Conservation (phyloP, 1,140 invertebrate genomes). For the Pararge aegeria region DNA sequence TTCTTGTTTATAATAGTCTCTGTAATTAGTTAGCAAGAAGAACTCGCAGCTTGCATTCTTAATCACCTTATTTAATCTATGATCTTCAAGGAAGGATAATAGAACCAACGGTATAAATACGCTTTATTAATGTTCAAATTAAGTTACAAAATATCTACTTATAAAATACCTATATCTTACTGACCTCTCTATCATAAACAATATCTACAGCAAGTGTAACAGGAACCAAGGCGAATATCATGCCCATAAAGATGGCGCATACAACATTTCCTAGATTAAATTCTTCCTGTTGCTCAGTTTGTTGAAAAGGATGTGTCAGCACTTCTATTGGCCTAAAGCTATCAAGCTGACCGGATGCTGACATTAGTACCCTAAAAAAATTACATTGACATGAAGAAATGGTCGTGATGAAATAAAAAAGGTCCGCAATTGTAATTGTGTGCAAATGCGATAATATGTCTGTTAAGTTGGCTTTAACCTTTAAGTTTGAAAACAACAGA, state of each 20-base stretch:
- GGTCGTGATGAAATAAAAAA: too few relatives aligned
- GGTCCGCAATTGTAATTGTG: too few relatives aligned
- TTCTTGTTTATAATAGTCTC: too few relatives aligned
- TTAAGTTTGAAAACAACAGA: too few relatives aligned
- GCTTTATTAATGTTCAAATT: neutral
- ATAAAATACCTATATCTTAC: constrained; percentile 65
- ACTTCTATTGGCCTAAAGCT: constrained; percentile 67
- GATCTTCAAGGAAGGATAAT: neutral
- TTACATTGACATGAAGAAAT: neutral
- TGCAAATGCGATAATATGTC: too few relatives aligned
- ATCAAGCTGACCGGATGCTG: constrained; percentile 48
- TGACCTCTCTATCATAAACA: constrained; percentile 91
- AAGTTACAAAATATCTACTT: neutral
- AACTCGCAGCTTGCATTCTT: too few relatives aligned
- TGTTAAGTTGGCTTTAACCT: too few relatives aligned
- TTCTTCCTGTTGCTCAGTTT: constrained; percentile 83
- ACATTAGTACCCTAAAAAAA: constrained; percentile 62
- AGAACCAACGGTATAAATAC: neutral
- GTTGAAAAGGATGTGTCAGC: constrained; percentile 84
- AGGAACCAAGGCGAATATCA: constrained; percentile 88
- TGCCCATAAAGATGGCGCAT: constrained; percentile 87
- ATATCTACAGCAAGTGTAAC: constrained; percentile 89
- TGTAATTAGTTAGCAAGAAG: too few relatives aligned
- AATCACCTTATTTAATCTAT: too few relatives aligned
- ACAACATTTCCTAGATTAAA: constrained; percentile 87